Evolutionary conservation across 2,113 vertebrate genomes (phyloP).

Genomic region (Urocynchramus pylzowi): DNA sequence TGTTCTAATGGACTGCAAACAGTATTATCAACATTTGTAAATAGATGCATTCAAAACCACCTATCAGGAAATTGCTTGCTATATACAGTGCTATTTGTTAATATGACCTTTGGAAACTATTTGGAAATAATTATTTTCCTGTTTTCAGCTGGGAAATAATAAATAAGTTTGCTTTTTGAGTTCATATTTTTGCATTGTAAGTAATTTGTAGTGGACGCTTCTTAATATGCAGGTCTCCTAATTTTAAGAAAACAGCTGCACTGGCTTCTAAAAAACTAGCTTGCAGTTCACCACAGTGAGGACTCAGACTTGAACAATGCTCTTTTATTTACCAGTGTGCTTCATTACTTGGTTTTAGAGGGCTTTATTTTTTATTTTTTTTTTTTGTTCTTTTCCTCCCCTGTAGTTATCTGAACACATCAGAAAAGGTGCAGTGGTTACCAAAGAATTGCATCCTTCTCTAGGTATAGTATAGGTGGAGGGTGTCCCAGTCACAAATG

Average conservation of each 20-base stretch:
- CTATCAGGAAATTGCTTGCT: background rate
- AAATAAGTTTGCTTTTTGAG: background rate
- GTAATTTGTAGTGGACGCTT: background rate
- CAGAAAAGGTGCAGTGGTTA: background rate
- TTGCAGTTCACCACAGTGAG: background rate
- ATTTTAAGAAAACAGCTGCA: background rate
- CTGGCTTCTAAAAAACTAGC: background rate
- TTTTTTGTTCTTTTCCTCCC: rapidly evolving
- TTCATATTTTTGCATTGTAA: background rate
- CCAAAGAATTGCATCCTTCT: background rate
- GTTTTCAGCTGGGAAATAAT: background rate
- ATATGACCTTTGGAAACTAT: background rate
- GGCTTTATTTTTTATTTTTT: background rate
- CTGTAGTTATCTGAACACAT: background rate
- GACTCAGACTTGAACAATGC: background rate
- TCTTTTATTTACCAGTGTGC: background rate
- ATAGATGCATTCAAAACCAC: background rate
- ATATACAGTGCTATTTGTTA: background rate
- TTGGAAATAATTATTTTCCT: background rate
- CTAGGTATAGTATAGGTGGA: background rate
- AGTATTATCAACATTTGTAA: background rate
- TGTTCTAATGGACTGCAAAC: background rate
- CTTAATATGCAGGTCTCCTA: background rate
- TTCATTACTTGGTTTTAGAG: background rate
- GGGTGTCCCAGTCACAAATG: background rate